Conservation (phyloP, 2,888 invertebrate genomes). For the Synergus laeviventris region DNA sequence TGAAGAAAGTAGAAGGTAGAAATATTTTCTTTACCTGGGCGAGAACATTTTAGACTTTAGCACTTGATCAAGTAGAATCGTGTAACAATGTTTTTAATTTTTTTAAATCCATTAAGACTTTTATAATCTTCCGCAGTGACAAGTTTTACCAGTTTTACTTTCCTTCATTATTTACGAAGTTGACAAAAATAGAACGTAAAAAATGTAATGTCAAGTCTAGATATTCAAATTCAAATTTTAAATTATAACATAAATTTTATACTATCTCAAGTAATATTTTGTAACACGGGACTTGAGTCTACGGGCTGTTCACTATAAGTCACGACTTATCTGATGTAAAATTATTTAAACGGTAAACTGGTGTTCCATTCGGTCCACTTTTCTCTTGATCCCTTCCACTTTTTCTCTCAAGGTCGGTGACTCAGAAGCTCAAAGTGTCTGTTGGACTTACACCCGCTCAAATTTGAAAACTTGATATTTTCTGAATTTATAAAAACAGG, state of each 20-base stretch:
- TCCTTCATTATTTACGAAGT: neutral
- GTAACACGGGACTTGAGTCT: neutral
- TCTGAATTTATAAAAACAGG: neutral
- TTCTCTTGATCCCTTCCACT: slow-evolving; percentile 20
- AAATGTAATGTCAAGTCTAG: neutral
- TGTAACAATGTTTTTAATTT: neutral
- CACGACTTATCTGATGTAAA: neutral
- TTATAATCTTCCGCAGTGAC: neutral
- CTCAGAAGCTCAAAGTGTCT: neutral
- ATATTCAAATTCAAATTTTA: neutral
- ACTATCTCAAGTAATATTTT: neutral
- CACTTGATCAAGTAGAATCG: neutral
- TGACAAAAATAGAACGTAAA: neutral
- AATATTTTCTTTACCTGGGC: slow-evolving; percentile 8
- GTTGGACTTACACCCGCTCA: neutral
- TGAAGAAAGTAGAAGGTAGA: neutral
- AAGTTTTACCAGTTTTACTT: neutral
- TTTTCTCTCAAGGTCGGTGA: slow-evolving; percentile 37
- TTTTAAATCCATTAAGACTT: neutral
- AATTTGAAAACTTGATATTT: slow-evolving; percentile 2
- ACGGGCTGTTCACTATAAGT: neutral
- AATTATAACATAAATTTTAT: neutral
- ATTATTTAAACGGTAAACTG: slow-evolving; percentile 12
- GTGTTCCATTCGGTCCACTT: neutral
- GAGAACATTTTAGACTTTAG: slow-evolving; percentile 9